These are phyloP conservation scores for Melanaphis sacchari DNA, from an alignment of 1,140 invertebrate genomes.

Conservation along the genomic window DNA sequence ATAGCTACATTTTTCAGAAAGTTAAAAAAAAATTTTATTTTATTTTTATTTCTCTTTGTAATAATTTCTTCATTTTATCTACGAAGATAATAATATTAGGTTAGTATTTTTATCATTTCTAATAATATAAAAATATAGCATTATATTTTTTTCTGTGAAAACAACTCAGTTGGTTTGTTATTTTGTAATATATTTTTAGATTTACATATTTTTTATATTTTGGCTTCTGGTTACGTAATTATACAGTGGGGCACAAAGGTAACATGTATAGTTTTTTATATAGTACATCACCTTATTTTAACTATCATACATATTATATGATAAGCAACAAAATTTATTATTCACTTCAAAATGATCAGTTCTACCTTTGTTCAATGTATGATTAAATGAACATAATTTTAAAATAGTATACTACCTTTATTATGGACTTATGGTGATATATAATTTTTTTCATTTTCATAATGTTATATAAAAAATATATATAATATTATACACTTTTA, in stretches of 20 bases:
- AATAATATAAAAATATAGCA: background rate
- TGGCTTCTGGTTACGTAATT: background rate
- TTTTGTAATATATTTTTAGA: background rate
- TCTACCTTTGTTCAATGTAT: background rate
- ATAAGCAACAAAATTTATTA: background rate
- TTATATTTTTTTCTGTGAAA: background rate
- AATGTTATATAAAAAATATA: background rate
- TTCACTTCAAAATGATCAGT: background rate
- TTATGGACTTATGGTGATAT: background rate
- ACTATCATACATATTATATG: background rate
- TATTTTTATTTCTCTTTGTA: background rate
- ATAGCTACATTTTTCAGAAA: background rate
- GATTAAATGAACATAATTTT: background rate
- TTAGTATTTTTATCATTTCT: background rate
- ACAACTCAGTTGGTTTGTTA: background rate
- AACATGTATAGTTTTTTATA: background rate
- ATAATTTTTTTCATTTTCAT: slow-evolving; percentile 12
- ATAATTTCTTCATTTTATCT: background rate
- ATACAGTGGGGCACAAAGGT: background rate
- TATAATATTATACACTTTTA: background rate
- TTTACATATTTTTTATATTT: slow-evolving; percentile 10
- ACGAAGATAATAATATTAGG: background rate
- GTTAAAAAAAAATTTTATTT: background rate
- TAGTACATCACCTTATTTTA: background rate
- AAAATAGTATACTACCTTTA: background rate